Conservation (phyloP, 2,888 invertebrate species). For the Cepaea hortensis region DNA sequence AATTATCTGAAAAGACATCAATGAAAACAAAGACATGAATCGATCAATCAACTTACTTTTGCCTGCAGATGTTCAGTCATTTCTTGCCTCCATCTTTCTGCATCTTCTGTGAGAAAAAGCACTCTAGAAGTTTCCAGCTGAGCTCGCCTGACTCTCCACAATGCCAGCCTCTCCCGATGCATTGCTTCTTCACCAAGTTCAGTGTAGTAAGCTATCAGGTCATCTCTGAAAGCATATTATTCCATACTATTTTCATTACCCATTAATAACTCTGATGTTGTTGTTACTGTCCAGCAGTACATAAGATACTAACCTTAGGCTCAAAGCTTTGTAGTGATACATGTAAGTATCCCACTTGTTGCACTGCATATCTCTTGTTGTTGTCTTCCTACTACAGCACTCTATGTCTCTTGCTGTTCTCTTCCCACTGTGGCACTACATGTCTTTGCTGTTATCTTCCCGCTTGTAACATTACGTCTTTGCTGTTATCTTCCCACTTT, state of each 20-base stretch:
- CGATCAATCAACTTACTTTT: slow-evolving; percentile 50
- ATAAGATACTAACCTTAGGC: too few species aligned
- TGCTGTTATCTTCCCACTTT: too few species aligned
- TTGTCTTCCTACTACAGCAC: too few species aligned
- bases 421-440: too few species aligned
- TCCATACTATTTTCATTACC: neutral
- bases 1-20: neutral
- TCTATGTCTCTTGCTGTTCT: too few species aligned
- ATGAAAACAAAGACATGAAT: neutral
- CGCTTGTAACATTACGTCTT: too few species aligned
- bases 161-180: slow-evolving; percentile 69
- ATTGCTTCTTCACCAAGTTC: slow-evolving; percentile 71
- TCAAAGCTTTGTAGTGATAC: too few species aligned
- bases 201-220: slow-evolving; percentile 70
- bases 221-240: slow-evolving; percentile 62
- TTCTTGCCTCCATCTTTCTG: slow-evolving; percentile 60
- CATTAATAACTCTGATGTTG: neutral
- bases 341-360: too few species aligned
- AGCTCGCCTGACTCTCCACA: slow-evolving; percentile 71
- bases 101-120: slow-evolving; percentile 64
- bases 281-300: too few species aligned
- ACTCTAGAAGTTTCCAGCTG: slow-evolving; percentile 63
- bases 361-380: too few species aligned
- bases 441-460: too few species aligned
- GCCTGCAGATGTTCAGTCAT: slow-evolving; percentile 58